A percentile compares a stretch with the other conserved stretches of the same genome.
Evolutionary conservation across 2,888 invertebrate genomes (phyloP).

Genomic region (Sphinx pinastri): DNA sequence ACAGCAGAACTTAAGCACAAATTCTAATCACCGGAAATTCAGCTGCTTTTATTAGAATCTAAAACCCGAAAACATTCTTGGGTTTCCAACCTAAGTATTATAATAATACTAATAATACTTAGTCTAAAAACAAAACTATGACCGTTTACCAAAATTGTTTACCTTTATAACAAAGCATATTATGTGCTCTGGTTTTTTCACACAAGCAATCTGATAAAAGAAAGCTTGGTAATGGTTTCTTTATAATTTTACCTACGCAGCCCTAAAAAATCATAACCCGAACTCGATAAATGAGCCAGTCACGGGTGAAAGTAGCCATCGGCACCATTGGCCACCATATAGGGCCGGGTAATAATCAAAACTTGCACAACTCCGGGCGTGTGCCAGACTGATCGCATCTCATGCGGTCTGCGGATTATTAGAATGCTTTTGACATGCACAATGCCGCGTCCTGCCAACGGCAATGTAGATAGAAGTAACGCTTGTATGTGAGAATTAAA

Average conservation of each 20-base stretch:
- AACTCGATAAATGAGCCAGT: slow-evolving; percentile 27
- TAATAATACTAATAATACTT: no score
- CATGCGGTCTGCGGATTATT: neutral
- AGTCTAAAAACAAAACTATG: no score
- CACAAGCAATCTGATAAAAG: no score
- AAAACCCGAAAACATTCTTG: no score
- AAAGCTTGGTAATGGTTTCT: no score
- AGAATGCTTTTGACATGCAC: slow-evolving; percentile 13
- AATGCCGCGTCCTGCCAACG: slow-evolving; percentile 15
- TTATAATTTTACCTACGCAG: neutral
- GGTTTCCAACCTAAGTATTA: no score
- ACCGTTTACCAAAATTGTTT: no score
- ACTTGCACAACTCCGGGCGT: slow-evolving; percentile 32
- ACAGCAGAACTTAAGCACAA: no score
- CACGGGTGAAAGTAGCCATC: slow-evolving; percentile 47
- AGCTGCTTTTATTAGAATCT: no score
- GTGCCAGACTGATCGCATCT: slow-evolving; percentile 28
- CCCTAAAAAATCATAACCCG: slow-evolving; percentile 28
- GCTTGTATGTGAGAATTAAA: neutral
- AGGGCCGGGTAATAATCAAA: slow-evolving; percentile 32
- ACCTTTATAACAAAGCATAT: no score
- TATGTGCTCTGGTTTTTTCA: no score
- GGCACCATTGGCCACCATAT: slow-evolving; percentile 27
- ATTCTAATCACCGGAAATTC: no score
- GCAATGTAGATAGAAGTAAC: neutral